Conservation (phyloP, 2,888 invertebrate species). For the Ceraclea dissimilis region DNA sequence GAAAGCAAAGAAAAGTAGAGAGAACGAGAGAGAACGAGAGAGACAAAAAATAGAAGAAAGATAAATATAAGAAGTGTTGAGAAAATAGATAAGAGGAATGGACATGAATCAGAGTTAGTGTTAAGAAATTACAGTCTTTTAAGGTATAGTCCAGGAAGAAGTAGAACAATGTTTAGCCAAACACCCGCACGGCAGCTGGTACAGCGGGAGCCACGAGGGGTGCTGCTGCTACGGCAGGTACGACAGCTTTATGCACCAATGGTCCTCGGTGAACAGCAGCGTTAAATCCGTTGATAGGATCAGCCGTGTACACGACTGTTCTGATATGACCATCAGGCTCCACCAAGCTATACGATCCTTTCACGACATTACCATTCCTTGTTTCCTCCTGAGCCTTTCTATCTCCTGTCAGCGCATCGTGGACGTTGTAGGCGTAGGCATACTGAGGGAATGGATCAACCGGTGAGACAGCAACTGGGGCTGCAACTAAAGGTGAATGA, state of each 20-base stretch:
- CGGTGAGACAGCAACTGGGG: conserved; percentile 27
- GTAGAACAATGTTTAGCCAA: conserved; percentile 16
- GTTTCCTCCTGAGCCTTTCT: conserved; percentile 33
- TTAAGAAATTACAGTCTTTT: conserved; percentile 19
- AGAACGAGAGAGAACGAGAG: background rate
- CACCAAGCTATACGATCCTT: conserved; percentile 33
- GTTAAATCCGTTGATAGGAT: conserved; percentile 35
- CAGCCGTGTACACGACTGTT: conserved; percentile 35
- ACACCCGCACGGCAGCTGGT: conserved; percentile 17
- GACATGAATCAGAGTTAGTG: background rate
- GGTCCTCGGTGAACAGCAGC: conserved; percentile 34
- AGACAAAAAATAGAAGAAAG: background rate
- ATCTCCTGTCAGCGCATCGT: conserved; percentile 35
- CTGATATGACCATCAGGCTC: conserved; percentile 34
- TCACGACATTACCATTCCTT: conserved; percentile 34
- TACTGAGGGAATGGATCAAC: conserved; percentile 33
- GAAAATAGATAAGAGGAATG: background rate
- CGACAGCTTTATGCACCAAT: conserved; percentile 20
- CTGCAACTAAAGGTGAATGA: conserved; percentile 21
- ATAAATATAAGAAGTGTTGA: background rate
- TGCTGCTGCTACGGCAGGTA: conserved; percentile 14
- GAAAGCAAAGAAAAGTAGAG: background rate
- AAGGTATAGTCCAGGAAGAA: conserved; percentile 14
- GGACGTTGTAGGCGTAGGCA: conserved; percentile 34
- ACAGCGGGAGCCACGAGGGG: conserved; percentile 6